Evolutionary conservation across 1,140 invertebrate genomes (phyloP).

Genomic region (Drosophila dunni): DNA sequence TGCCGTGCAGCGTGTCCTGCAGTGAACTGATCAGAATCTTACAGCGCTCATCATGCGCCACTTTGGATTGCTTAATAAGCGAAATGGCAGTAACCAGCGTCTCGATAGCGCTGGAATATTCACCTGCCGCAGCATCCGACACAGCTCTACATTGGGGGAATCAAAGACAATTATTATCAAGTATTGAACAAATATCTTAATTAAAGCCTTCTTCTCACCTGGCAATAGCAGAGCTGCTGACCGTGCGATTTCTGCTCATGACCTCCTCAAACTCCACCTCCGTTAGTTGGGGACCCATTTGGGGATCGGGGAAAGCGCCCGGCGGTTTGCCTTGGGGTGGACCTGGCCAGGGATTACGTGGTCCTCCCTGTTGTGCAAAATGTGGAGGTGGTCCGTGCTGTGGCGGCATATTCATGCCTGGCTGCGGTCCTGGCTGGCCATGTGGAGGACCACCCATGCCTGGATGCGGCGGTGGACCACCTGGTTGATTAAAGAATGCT

Average conservation of each 20-base stretch:
- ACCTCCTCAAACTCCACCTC: slow-evolving; percentile 99
- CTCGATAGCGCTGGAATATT: slow-evolving; percentile 99
- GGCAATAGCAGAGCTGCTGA: slow-evolving; percentile 98
- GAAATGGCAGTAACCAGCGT: slow-evolving; percentile 99
- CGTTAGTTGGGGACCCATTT: slow-evolving; percentile 89
- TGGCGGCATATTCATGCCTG: slow-evolving; percentile 85
- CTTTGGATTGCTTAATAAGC: slow-evolving; percentile 99
- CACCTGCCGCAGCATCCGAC: slow-evolving; percentile 97
- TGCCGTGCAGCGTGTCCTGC: slow-evolving; percentile 96
- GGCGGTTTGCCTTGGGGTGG: slow-evolving; percentile 85
- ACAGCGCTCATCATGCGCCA: slow-evolving; percentile 98
- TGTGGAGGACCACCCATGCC: slow-evolving; percentile 86
- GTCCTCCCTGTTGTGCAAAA: slow-evolving; percentile 85
- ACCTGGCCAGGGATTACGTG: slow-evolving; percentile 80
- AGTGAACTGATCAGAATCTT: slow-evolving; percentile 98
- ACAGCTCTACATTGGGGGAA: slow-evolving; percentile 89
- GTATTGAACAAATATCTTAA: neutral
- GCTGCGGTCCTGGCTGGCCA: slow-evolving; percentile 87
- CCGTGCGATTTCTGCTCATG: slow-evolving; percentile 98
- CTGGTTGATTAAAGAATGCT: slow-evolving; percentile 94
- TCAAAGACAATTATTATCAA: neutral
- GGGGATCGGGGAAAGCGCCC: slow-evolving; percentile 84
- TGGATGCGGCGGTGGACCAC: slow-evolving; percentile 87
- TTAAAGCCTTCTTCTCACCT: slow-evolving; percentile 47
- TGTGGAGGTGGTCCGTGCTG: slow-evolving; percentile 87